Conservation (phyloP, 2,888 invertebrate genomes). For the Empis livida region DNA sequence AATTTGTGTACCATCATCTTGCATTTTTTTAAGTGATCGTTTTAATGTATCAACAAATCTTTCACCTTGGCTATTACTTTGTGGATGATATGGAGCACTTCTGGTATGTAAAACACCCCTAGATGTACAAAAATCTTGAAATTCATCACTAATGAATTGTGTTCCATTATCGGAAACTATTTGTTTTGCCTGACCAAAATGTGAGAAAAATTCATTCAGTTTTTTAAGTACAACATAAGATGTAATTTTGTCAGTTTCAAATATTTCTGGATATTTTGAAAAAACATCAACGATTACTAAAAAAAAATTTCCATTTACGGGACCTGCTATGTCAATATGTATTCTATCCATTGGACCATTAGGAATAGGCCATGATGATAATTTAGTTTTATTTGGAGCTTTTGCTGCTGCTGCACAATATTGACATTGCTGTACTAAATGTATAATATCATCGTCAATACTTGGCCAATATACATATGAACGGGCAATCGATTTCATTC, state of each 20-base stretch:
- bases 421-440: slow-evolving; percentile 15
- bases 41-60: slow-evolving; percentile 16
- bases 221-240: neutral
- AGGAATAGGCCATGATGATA: slow-evolving; percentile 17
- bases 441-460: slow-evolving; percentile 19
- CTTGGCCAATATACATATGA: slow-evolving; percentile 18
- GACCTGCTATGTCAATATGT: slow-evolving; percentile 35
- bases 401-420: slow-evolving; percentile 17
- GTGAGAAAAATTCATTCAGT: neutral
- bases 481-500: slow-evolving; percentile 9
- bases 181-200: slow-evolving; percentile 9
- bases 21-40: slow-evolving; percentile 2
- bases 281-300: slow-evolving; percentile 8
- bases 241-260: neutral
- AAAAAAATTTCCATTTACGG: slow-evolving; percentile 9
- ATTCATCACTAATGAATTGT: slow-evolving; percentile 7
- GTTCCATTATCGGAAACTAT: slow-evolving; percentile 13
- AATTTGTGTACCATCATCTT: too few species aligned
- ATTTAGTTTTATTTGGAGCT: slow-evolving; percentile 16
- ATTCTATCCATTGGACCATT: slow-evolving; percentile 25
- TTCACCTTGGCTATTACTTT: slow-evolving; percentile 16
- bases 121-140: slow-evolving; percentile 9
- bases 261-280: slow-evolving; percentile 10
- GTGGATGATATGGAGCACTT: slow-evolving; percentile 13
- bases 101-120: slow-evolving; percentile 12